phyloP scores from a whole-genome alignment of 37 sponge, comb jelly and placozoan species.

The Ephydatia muelleri region DNA sequence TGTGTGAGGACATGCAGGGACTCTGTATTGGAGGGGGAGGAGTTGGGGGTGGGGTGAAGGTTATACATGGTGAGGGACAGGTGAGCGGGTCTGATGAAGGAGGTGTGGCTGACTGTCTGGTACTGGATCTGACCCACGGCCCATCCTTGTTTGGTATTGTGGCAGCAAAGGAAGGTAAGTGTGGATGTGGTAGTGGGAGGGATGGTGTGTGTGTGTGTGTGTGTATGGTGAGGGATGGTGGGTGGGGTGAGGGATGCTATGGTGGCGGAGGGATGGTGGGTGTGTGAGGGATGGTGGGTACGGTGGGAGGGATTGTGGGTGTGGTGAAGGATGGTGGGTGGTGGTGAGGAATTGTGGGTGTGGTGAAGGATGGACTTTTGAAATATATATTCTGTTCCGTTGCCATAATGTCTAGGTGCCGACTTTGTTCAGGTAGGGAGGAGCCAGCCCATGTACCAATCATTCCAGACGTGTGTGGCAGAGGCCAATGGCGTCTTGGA shows the following conservation, averaged over 20 bases:
- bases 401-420: no score
- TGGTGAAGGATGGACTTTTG: no score
- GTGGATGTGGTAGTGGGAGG: neutral
- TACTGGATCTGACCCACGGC: conserved; percentile 46
- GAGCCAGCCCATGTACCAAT: conserved; percentile 6
- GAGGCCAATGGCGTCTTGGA: conserved; percentile 17
- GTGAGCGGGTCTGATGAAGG: neutral
- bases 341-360: no score
- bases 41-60: neutral
- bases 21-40: neutral
- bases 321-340: no score
- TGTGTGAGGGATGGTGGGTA: no score
- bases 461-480: conserved; percentile 6
- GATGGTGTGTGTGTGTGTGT: neutral
- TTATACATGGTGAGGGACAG: neutral
- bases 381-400: no score
- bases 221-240: no score
- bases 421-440: conserved; percentile 41
- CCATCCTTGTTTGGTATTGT: conserved; percentile 44
- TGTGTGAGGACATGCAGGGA: neutral
- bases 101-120: conserved; percentile 18
- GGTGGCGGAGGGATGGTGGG: no score
- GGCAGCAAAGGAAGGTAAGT: conserved; percentile 46
- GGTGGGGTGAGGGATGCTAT: neutral
- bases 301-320: no score